Evolutionary conservation across 1,140 invertebrate species (phyloP).

Genomic region (Achroia grisella): DNA sequence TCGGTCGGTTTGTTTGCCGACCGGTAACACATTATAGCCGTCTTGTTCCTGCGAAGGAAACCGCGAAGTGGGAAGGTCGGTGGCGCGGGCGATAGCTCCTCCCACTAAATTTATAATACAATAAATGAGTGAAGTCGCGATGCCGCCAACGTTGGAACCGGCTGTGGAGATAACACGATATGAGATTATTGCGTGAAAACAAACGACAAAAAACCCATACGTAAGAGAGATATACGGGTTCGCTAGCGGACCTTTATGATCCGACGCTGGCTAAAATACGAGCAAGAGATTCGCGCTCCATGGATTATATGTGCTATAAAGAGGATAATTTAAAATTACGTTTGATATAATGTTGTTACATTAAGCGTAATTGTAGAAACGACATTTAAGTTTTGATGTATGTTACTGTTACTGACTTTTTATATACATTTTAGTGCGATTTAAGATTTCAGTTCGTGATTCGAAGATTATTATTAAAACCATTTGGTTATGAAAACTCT

Average conservation of each 20-base stretch:
- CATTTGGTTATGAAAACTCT: too few species aligned
- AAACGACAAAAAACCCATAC: slow-evolving; percentile 50
- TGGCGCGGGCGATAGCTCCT: slow-evolving; percentile 42
- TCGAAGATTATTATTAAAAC: too few species aligned
- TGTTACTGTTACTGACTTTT: too few species aligned
- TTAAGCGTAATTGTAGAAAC: slow-evolving; percentile 30
- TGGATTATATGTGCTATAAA: slow-evolving; percentile 54
- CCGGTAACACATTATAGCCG: slow-evolving; percentile 34
- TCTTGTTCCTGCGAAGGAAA: slow-evolving; percentile 39
- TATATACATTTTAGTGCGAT: too few species aligned
- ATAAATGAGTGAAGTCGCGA: slow-evolving; percentile 59
- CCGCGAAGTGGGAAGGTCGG: slow-evolving; percentile 53
- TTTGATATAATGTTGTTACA: slow-evolving; percentile 40
- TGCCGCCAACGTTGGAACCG: slow-evolving; percentile 27
- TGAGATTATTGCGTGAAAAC: slow-evolving; percentile 57
- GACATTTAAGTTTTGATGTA: slow-evolving; percentile 7
- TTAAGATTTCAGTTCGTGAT: too few species aligned
- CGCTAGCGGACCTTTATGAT: slow-evolving; percentile 46
- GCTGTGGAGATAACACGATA: slow-evolving; percentile 49
- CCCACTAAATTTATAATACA: slow-evolving; percentile 68
- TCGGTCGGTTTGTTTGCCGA: slow-evolving; percentile 38
- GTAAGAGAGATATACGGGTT: slow-evolving; percentile 48
- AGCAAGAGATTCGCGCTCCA: slow-evolving; percentile 40
- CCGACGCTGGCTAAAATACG: slow-evolving; percentile 48
- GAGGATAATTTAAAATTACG: slow-evolving; percentile 58